Evolutionary conservation across 2,113 vertebrate species (phyloP), one percentile per base, ranked within the genome.

Genomic region (Chaetops frenatus): DNA sequence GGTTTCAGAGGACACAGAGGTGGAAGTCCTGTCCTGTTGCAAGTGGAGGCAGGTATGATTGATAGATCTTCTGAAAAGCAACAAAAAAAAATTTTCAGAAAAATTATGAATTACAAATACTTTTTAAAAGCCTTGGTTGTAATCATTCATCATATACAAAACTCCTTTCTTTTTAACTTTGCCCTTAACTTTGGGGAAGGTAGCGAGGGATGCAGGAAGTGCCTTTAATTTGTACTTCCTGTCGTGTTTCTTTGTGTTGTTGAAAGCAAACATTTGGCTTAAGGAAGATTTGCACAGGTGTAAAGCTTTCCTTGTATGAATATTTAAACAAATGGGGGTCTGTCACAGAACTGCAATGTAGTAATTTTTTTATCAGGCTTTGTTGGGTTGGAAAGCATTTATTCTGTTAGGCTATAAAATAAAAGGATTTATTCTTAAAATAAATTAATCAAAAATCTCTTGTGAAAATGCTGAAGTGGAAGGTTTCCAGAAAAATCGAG

Each of bases 381-480:
- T 44, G 56, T 86, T 89, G 81, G 60, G 29, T 80, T 85, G 81
- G n/a, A 90, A 92, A 94, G 38, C 15, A 35, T 81, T 74, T 87
- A 8, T 91, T 91, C 60, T 51, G n/a, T 60, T 69, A 85, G 78
- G 60, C 69, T 66, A 67, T 54, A 33, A 73, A 79, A 73, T 50
- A 50, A 45, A 67, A 69, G 42, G 20, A 60, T 44, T 77, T 50
- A 58, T 69, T 78, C 71, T 95, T 86, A 78, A 93, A 96, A 92
- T 90, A 94, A 95, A 90, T 93, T 80, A 88, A 93, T 88, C 88
- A 91, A 82, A 91, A 90, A 53, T 51, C 92, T 90, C 76, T 65
- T 69, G 73, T 72, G 94, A 62, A 92, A 92, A 90, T 61, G 84
- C 86, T 92, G 85, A 86, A 97, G 61, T 90, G 90, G 96, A 95